Evolutionary conservation across 2,113 vertebrate genomes (phyloP).

Genomic region (Oncorhynchus keta): DNA sequence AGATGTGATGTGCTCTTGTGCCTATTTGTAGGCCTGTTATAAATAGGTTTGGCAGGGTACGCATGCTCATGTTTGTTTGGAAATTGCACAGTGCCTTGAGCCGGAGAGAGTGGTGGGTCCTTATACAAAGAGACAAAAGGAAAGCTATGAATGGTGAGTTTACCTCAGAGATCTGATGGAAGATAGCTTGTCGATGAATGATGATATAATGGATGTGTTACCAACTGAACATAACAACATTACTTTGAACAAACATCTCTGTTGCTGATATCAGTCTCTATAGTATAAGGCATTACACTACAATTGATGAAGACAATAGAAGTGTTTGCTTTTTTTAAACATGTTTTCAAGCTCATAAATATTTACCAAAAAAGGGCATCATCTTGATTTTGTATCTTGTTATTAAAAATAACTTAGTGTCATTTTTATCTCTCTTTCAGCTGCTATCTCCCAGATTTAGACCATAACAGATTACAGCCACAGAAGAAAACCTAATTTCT

Average conservation of each 20-base stretch:
- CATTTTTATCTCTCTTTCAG: not conserved
- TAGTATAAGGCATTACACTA: not conserved
- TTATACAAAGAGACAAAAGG: slow-evolving; percentile 61
- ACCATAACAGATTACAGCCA: not conserved
- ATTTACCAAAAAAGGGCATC: no score
- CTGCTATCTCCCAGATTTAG: not conserved
- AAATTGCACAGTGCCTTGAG: slow-evolving; percentile 64
- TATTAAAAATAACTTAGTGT: not conserved
- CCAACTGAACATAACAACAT: not conserved
- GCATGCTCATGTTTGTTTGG: slow-evolving; percentile 77
- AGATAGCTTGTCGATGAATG: not conserved
- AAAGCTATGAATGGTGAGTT: slow-evolving; percentile 64
- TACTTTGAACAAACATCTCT: slow-evolving; percentile 16
- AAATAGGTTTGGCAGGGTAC: slow-evolving; percentile 67
- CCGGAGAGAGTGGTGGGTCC: slow-evolving; percentile 51
- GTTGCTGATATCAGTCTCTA: not conserved
- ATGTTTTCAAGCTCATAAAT: no score
- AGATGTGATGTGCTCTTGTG: slow-evolving; percentile 67
- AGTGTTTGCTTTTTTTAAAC: no score
- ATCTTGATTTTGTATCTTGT: not conserved
- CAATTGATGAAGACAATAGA: not conserved
- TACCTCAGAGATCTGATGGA: slow-evolving; percentile 9
- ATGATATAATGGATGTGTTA: not conserved
- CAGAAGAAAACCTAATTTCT: not conserved
- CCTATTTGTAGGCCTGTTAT: slow-evolving; percentile 77